Base-by-base conservation (phyloP, 2,797 vertebrate genomes). In the Orientallactaga sibirica region DNA sequence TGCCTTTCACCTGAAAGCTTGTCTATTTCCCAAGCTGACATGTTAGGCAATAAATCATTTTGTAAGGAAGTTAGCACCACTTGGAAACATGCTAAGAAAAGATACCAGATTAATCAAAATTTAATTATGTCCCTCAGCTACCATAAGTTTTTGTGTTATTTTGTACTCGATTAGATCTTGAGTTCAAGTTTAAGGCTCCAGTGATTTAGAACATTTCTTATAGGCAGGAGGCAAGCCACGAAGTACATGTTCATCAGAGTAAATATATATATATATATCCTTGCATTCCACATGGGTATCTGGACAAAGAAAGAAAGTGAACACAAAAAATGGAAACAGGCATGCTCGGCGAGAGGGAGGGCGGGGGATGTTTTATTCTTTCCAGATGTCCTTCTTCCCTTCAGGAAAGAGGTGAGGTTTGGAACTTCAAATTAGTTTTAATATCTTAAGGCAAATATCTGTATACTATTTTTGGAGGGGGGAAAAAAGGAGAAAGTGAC, bases 71-170 rank as follows among this genome's bases (percentile, higher is more conserved):
- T 78, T 92, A 92, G 62, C 27, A 33, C 89, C 19, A 33, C 90
- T 86, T 78, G 43, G 62, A 95, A 83, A 91, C 24, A 73, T 64
- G 84, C 79, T 61, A 41, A 93, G 77, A 84, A 83, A 91, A 55
- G 75, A 93, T 77, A 95, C 14, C 9, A 20, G 79, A 93, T 95
- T 95, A 94, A 52, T 95, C 85, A 94, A 95, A 96, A 93, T 94
- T 94, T 94, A 95, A 95, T 94, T 94, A 94, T 86, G 64, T 94
- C 68, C 61, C 41, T 93, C 58, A 90, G 73, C 68, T 86, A 74
- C 61, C 85, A 58, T 37, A 27, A 85, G 62, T 62, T 95, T 74
- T 95, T 90, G 58, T 86, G 94, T 96, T 87, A 74, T 86, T 93
- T 88, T 92, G 86, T 91, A 67, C 41, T 80, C 88, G 85, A 86